These are phyloP conservation scores for Onthophagus sagittarius DNA, from an alignment of 2,888 invertebrate species.

Conservation along the genomic window DNA sequence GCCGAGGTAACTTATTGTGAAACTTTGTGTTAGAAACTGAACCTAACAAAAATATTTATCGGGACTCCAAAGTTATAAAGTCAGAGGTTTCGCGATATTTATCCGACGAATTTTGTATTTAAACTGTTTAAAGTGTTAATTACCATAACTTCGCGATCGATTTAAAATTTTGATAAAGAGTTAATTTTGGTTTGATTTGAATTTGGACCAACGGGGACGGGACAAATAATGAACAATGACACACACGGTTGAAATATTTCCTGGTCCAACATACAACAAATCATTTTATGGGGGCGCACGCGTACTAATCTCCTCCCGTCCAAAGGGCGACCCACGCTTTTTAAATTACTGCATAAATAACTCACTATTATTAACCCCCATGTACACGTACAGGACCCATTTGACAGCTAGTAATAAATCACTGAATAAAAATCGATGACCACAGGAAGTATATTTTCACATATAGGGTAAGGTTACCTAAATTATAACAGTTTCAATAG, in stretches of 20 bases:
- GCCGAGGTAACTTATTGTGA: not conserved
- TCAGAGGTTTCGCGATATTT: not conserved
- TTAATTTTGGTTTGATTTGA: not conserved
- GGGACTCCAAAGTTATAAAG: not conserved
- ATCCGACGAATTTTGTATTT: not conserved
- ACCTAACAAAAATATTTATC: not conserved
- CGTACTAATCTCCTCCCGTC: not conserved
- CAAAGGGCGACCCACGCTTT: not conserved
- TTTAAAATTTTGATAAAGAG: not conserved
- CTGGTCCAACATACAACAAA: not conserved
- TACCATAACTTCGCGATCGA: not conserved
- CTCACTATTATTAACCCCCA: not conserved
- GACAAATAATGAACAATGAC: not conserved
- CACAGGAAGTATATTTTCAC: not conserved
- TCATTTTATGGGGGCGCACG: not conserved
- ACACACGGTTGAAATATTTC: not conserved
- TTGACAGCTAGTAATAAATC: not conserved
- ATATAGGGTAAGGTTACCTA: not conserved
- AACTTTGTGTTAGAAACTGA: not conserved
- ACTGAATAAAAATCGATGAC: not conserved
- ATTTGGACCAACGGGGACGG: not conserved
- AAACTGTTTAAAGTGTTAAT: not conserved
- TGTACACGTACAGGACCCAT: not conserved
- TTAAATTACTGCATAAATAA: not conserved
- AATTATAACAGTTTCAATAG: not conserved